These are phyloP conservation scores for Anguilla marmorata DNA, from an alignment of 2,797 vertebrate species.

Conservation along the genomic window DNA sequence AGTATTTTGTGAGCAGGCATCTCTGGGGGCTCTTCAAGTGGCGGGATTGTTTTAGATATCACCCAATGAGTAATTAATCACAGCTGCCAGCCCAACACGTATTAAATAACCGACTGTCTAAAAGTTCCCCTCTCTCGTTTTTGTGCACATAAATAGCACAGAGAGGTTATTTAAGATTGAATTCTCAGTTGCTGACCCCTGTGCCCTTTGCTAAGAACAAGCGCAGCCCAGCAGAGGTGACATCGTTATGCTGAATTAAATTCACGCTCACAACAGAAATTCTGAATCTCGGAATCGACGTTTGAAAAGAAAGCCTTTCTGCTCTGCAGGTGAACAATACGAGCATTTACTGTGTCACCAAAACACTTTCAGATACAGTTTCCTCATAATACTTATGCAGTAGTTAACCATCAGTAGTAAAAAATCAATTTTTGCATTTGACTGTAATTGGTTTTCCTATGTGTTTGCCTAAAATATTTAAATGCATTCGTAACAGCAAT, in stretches of 20 bases:
- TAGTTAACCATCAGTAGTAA: background rate
- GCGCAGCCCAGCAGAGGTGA: background rate
- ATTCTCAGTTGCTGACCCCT: background rate
- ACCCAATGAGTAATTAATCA: slow-evolving; percentile 25
- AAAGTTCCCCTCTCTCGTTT: background rate
- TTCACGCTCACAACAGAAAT: background rate
- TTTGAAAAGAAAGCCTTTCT: background rate
- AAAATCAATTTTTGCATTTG: background rate
- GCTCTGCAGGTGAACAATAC: background rate
- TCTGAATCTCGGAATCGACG: background rate
- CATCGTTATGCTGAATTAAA: background rate
- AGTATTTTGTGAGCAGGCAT: background rate
- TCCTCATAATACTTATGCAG: background rate
- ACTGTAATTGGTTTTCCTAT: slow-evolving; percentile 20
- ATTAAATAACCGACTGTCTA: background rate
- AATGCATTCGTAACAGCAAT: slow-evolving; percentile 21
- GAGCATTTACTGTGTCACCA: background rate
- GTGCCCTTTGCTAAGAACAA: background rate
- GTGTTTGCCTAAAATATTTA: slow-evolving; percentile 13
- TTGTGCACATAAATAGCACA: background rate
- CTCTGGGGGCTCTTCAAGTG: slow-evolving; percentile 13
- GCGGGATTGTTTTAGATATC: slow-evolving; percentile 6
- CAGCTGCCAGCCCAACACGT: background rate
- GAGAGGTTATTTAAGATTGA: background rate
- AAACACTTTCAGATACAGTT: background rate